Conservation (phyloP, 2,888 invertebrate species). For the Timandra comae region DNA sequence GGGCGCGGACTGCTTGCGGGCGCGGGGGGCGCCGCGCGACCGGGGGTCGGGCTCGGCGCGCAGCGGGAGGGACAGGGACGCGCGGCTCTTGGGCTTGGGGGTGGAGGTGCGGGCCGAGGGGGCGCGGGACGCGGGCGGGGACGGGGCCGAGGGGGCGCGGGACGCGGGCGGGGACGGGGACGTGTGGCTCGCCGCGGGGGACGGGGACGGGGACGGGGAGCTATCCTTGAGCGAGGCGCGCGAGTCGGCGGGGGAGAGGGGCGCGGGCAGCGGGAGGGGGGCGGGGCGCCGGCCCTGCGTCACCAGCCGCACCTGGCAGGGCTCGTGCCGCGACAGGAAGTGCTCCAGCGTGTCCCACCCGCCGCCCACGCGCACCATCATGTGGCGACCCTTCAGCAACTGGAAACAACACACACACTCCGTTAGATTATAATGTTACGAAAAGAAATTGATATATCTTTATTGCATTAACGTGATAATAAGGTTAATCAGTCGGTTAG, state of each 20-base stretch:
- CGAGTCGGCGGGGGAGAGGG: constrained; percentile 17
- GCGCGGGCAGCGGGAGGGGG: constrained; percentile 37
- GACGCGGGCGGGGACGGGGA: constrained; percentile 8
- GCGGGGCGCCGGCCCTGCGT: constrained; percentile 51
- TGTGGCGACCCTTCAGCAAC: constrained; percentile 93
- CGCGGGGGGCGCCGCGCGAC: constrained; percentile 30
- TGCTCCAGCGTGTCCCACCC: constrained; percentile 96
- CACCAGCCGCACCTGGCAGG: constrained; percentile 84
- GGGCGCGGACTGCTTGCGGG: constrained; percentile 62
- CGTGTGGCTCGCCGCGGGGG: constrained; percentile 3
- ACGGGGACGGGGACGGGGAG: constrained; percentile 27
- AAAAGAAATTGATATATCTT: no score
- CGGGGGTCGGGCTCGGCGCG: constrained; percentile 28
- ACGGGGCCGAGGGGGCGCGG: constrained; percentile 7
- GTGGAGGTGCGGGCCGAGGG: constrained; percentile 44
- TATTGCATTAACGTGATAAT: no score
- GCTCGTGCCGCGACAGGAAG: constrained; percentile 91
- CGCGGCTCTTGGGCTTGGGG: constrained; percentile 31
- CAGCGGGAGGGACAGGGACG: constrained; percentile 52
- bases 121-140: neutral
- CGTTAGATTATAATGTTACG: no score
- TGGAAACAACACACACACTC: constrained; percentile 53
- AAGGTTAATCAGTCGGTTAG: no score
- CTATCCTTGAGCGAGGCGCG: no score
- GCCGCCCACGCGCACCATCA: constrained; percentile 96